A percentile compares a stretch with the other conserved stretches of the same genome.
Evolutionary conservation across 2,888 invertebrate species (phyloP).

Genomic region (Ormyrus thymus): DNA sequence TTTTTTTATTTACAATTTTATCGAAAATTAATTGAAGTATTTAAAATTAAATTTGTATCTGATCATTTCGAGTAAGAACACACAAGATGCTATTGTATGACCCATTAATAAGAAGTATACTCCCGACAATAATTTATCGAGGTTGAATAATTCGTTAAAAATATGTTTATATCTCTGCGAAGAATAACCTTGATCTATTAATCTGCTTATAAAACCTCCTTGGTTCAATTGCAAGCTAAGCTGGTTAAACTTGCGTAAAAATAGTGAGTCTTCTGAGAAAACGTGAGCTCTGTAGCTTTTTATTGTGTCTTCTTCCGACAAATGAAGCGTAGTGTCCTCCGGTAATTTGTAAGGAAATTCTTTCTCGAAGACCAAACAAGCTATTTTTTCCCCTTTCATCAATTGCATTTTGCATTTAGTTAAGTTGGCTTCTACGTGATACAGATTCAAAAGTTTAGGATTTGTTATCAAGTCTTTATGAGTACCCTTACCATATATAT

Average conservation of each 20-base stretch:
- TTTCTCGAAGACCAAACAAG: no score
- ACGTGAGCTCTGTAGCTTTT: background rate
- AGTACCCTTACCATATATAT: no score
- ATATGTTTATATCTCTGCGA: background rate
- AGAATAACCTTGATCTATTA: background rate
- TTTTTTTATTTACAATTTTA: no score
- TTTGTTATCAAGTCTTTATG: no score
- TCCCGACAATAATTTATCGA: background rate
- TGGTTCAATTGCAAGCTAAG: background rate
- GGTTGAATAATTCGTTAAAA: background rate
- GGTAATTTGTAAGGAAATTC: no score
- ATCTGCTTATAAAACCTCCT: background rate
- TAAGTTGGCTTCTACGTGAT: no score
- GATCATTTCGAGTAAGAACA: background rate
- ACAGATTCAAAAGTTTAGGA: no score
- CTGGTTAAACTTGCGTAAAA: background rate
- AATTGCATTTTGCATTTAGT: no score
- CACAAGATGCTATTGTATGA: background rate
- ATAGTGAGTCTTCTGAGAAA: background rate
- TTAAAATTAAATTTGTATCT: no score
- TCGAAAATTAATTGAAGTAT: no score
- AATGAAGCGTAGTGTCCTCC: background rate
- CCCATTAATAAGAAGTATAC: background rate
- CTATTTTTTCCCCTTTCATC: no score
- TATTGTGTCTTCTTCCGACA: background rate